Percentiles rank a stretch among this genome's conserved stretches.
These are phyloP conservation scores for Festucalex cinctus DNA, from an alignment of 2,113 vertebrate species.

Conservation along the genomic window DNA sequence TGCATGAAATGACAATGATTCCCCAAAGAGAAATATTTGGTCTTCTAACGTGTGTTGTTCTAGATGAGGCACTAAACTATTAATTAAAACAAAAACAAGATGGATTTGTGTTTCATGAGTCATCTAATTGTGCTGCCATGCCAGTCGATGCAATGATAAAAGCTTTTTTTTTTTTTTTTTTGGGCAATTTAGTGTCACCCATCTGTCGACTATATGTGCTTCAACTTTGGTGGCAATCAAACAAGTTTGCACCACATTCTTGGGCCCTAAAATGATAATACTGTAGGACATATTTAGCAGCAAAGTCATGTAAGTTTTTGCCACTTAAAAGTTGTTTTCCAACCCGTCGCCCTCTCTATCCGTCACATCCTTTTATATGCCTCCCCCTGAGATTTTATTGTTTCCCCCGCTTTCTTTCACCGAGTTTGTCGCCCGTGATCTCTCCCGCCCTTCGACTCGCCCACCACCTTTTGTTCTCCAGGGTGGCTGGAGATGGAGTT, in stretches of 20 bases:
- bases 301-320: conserved; percentile 26
- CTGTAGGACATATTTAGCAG: conserved; percentile 15
- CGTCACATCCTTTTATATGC: conserved; percentile 23
- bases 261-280: background rate
- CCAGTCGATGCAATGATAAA: too few species aligned
- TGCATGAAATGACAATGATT: conserved; percentile 36
- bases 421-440: conserved; percentile 49
- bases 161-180: too few species aligned
- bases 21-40: too few species aligned
- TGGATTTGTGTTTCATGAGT: too few species aligned
- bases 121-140: too few species aligned
- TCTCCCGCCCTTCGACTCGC: conserved; percentile 41
- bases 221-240: too few species aligned
- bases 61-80: too few species aligned
- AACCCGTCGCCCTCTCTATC: conserved; percentile 17
- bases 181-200: too few species aligned
- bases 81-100: too few species aligned
- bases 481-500: conserved; percentile 57
- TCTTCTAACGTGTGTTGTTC: too few species aligned
- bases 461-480: conserved; percentile 53
- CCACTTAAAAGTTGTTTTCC: conserved; percentile 44
- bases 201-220: too few species aligned
- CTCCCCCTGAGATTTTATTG: conserved; percentile 28
- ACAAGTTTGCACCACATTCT: background rate
- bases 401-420: conserved; percentile 16